Percentiles rank a stretch among this genome's conserved stretches.
phyloP scores from a whole-genome alignment of 2,797 vertebrate species.

The Premnoplex brunnescens region DNA sequence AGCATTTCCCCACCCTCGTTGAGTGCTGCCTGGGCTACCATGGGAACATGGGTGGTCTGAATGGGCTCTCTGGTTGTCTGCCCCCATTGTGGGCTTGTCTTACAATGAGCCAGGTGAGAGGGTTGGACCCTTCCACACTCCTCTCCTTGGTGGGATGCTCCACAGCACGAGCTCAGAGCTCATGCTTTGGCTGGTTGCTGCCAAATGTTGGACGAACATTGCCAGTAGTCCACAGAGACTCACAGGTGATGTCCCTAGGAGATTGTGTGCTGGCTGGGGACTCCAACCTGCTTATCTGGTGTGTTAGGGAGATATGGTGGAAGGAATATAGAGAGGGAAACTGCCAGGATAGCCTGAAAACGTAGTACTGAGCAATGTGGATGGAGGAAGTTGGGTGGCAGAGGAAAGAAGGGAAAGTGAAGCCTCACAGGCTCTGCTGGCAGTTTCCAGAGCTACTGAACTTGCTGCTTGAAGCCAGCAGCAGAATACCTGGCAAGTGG shows the following conservation, averaged over 20 bases:
- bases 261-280: not conserved
- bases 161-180: not conserved
- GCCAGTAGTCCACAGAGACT: not conserved
- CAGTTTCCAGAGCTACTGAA: not conserved
- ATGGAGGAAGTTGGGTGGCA: not conserved
- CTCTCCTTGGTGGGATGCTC: not conserved
- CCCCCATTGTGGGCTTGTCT: not conserved
- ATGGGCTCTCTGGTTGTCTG: not conserved
- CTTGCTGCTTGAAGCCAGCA: not conserved
- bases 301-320: not conserved
- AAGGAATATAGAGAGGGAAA: not conserved
- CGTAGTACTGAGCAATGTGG: not conserved
- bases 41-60: not conserved
- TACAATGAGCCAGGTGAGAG: not conserved
- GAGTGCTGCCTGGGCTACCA: not conserved
- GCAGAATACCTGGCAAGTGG: not conserved
- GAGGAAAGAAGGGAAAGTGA: not conserved
- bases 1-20: not conserved
- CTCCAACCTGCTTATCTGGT: not conserved
- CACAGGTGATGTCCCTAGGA: not conserved
- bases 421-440: not conserved
- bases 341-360: not conserved
- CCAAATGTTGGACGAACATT: not conserved
- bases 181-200: not conserved
- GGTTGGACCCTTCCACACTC: not conserved